Conservation (phyloP, 2,797 vertebrate genomes). For the Oceanodroma leucorhoa region DNA sequence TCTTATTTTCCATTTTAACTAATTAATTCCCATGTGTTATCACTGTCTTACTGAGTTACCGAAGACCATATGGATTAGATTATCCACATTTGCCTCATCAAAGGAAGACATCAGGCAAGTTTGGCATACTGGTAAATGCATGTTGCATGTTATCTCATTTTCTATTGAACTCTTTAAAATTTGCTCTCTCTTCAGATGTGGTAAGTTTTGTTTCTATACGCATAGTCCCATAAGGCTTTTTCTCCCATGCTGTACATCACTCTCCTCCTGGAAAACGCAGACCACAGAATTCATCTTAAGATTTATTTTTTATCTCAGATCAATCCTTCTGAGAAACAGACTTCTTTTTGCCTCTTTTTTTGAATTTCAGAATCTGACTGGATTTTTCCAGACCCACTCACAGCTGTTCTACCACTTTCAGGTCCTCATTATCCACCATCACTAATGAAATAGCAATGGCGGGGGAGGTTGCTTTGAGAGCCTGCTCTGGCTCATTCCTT, state of each 20-base stretch:
- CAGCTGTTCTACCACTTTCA: neutral
- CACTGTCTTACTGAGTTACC: neutral
- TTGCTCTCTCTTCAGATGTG: neutral
- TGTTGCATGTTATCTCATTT: neutral
- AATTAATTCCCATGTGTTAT: neutral
- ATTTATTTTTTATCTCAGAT: neutral
- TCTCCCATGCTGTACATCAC: neutral
- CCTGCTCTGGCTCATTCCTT: conserved; percentile 43
- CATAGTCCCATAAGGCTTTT: neutral
- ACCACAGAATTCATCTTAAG: neutral
- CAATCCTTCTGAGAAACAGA: neutral
- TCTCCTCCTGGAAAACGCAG: neutral
- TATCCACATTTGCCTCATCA: neutral
- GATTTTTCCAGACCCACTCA: neutral
- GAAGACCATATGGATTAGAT: neutral
- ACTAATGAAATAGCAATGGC: neutral
- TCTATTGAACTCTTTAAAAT: neutral
- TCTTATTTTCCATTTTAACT: neutral
- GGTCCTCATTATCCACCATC: neutral
- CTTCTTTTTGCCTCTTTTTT: neutral
- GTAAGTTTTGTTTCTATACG: neutral
- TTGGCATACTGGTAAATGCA: neutral
- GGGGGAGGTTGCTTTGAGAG: neutral
- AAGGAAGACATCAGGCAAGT: neutral
- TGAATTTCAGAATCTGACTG: neutral